Evolutionary conservation across 2,113 vertebrate species (phyloP).

Genomic region (Toxotes jaculatrix): DNA sequence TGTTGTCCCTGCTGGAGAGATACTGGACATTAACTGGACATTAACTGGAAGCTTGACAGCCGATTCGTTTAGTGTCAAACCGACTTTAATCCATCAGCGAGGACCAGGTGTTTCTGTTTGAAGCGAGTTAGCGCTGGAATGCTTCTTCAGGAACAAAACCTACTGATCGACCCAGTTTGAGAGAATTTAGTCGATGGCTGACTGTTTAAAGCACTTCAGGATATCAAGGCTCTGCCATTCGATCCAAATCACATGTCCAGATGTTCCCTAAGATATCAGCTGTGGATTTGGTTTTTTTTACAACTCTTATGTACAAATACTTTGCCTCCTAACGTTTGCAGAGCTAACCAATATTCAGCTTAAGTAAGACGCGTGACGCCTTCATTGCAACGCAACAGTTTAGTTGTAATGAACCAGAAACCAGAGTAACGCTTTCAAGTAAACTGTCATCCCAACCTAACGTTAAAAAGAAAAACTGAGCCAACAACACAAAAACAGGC

Average conservation of each 20-base stretch:
- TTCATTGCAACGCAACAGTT: too few relatives aligned
- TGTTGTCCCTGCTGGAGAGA: too few relatives aligned
- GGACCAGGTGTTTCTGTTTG: neutral
- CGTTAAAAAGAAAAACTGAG: neutral
- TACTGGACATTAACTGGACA: too few relatives aligned
- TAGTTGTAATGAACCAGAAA: neutral
- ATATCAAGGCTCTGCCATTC: neutral
- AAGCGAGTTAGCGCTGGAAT: neutral
- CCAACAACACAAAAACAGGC: neutral
- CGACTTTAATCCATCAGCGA: too few relatives aligned
- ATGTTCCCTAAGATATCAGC: too few relatives aligned
- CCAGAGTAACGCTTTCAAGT: neutral
- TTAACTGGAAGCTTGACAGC: too few relatives aligned
- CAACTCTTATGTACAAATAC: too few relatives aligned
- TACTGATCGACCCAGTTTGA: neutral
- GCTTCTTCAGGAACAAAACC: neutral
- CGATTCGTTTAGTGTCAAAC: too few relatives aligned
- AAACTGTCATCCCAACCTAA: neutral
- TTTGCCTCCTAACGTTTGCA: too few relatives aligned
- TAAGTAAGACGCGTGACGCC: neutral
- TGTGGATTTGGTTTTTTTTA: too few relatives aligned
- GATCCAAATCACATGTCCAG: too few relatives aligned
- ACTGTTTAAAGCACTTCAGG: conserved; percentile 12
- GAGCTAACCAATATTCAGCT: neutral
- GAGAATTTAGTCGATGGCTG: neutral